These are phyloP conservation scores for Mesitornis unicolor DNA, from an alignment of 2,113 vertebrate species.

Conservation along the genomic window DNA sequence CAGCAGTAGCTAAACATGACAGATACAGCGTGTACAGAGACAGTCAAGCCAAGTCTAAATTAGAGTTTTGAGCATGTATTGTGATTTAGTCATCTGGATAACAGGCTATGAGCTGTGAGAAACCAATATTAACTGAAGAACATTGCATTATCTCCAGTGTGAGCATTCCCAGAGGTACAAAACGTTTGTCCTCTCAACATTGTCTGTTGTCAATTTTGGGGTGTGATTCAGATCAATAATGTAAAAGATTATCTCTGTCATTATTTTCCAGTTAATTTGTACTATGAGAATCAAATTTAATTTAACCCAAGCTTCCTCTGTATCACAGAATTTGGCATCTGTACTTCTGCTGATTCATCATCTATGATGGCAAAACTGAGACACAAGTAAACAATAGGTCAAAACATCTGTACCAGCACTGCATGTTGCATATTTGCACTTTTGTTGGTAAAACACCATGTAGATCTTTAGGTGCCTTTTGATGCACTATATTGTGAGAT, in stretches of 20 bases:
- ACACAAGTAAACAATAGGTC: background rate
- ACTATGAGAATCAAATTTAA: background rate
- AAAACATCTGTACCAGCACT: background rate
- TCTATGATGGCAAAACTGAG: background rate
- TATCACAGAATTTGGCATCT: background rate
- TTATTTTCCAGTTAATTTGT: background rate
- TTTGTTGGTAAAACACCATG: background rate
- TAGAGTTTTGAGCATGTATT: background rate
- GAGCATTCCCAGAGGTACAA: background rate
- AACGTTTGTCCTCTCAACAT: background rate
- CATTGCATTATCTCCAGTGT: background rate
- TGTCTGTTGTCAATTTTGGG: background rate
- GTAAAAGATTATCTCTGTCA: background rate
- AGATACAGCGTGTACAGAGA: constrained; percentile 7
- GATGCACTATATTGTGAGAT: background rate
- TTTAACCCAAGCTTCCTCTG: background rate
- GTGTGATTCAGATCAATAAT: background rate
- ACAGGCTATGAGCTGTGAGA: background rate
- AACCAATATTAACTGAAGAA: background rate
- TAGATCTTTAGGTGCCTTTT: background rate
- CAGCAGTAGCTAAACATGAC: constrained; percentile 36
- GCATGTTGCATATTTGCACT: background rate
- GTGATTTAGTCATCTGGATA: constrained; percentile 37
- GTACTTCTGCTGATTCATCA: background rate
- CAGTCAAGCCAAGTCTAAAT: background rate